These are phyloP conservation scores for Atta colombica DNA, from an alignment of 1,140 invertebrate species.

Conservation along the genomic window DNA sequence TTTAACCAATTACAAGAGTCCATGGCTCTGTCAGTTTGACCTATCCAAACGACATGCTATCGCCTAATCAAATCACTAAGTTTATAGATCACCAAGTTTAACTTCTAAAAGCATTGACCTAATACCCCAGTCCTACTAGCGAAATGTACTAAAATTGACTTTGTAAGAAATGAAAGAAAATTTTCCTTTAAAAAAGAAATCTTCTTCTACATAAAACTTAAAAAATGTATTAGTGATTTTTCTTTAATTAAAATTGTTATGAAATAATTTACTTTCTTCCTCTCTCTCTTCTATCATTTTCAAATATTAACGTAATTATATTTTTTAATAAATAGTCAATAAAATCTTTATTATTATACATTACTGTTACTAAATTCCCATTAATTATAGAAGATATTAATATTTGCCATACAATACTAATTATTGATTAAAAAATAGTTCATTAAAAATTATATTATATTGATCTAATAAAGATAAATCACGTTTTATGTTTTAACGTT, in stretches of 20 bases:
- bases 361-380: background rate
- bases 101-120: conserved; percentile 49
- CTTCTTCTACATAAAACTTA: background rate
- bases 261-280: background rate
- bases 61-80: conserved; percentile 25
- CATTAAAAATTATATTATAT: background rate
- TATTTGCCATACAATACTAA: background rate
- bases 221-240: background rate
- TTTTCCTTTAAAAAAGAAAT: background rate
- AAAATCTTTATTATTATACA: background rate
- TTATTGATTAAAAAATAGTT: background rate
- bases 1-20: background rate
- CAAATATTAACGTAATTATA: background rate
- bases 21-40: background rate
- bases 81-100: conserved; percentile 30
- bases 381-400: background rate
- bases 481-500: conserved; percentile 4
- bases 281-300: background rate
- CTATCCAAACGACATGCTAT: background rate
- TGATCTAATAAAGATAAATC: background rate
- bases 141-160: conserved; percentile 17
- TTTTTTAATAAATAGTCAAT: conserved; percentile 1
- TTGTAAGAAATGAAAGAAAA: conserved; percentile 18
- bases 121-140: background rate
- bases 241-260: background rate